Base-by-base conservation (phyloP, 2,888 invertebrate genomes). In the Phasia obesa region DNA sequence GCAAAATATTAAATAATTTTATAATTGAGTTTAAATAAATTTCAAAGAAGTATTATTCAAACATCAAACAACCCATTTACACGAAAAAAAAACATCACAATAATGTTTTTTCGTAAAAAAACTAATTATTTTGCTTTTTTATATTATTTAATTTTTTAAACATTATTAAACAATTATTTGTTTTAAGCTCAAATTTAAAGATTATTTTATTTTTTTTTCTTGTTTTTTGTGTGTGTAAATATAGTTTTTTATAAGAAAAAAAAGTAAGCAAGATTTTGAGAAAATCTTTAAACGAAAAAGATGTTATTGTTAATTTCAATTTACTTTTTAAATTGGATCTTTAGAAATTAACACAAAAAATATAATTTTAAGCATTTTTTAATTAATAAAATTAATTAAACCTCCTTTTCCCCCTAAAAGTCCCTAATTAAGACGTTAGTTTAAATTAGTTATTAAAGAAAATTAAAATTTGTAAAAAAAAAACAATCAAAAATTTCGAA, bases 171-270 rank as follows among this genome's bases (percentile, higher is more conserved):
- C 6, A 44, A 13, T 19, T 47, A 55, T 65, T 25, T 65, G 35
- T 35, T 57, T 82, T 73, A 82, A 84, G 76, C 79, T 84, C 81
- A 82, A 84, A 79, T 71, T 81, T 67, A 62, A 51, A 49, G 31
- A 76, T n/a, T n/a, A n/a, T n/a, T 47, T 55, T 51, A 53, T 62
- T 13, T 69, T 53, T 78, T 31, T 69, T 27, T 67, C 60, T 21
- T n/a, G n/a, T n/a, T n/a, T n/a, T n/a, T n/a, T n/a, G n/a, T n/a
- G n/a, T n/a, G 9, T 80, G 60, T 82, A 78, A 49, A 71, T 62
- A 75, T 49, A 59, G 4, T 57, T 62, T 65, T 71, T 53, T 75
- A 2, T 65, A 76, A 80, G n/a, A 59, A 51, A 17, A 51, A 60
- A 44, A 11, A n/a, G 44, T 51, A 74, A 75, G 17, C 47, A 67